A percentile compares a stretch with the other conserved stretches of the same genome.
phyloP scores from a whole-genome alignment of 2,797 vertebrate genomes.

The Okamejei kenojei region DNA sequence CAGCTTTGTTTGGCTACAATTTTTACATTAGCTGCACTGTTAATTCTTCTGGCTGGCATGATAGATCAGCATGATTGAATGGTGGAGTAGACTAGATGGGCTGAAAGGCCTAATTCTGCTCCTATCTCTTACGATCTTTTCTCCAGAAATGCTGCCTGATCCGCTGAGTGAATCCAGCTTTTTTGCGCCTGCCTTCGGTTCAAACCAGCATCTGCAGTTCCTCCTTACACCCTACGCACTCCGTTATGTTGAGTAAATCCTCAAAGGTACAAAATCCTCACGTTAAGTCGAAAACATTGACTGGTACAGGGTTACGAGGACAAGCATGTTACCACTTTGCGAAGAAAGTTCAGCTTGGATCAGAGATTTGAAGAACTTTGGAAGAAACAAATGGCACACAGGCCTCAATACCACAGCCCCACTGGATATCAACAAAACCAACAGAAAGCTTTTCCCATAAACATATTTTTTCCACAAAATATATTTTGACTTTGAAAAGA shows the following conservation, averaged over 20 bases:
- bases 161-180: no score
- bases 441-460: background rate
- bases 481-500: background rate
- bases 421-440: background rate
- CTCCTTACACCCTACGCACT: no score
- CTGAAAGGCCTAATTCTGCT: no score
- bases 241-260: background rate
- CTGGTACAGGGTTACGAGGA: background rate
- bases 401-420: background rate
- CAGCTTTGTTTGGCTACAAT: background rate
- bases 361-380: constrained; percentile 14
- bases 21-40: background rate
- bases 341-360: background rate
- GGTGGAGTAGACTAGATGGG: no score
- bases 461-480: background rate
- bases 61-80: no score
- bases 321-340: background rate
- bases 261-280: background rate
- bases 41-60: background rate
- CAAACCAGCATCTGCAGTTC: no score
- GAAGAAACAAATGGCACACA: background rate
- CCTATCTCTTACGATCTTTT: no score
- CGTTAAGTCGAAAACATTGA: background rate
- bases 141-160: no score
- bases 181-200: no score